Conservation (phyloP, 2,888 invertebrate genomes). For the Monopis laevigella region DNA sequence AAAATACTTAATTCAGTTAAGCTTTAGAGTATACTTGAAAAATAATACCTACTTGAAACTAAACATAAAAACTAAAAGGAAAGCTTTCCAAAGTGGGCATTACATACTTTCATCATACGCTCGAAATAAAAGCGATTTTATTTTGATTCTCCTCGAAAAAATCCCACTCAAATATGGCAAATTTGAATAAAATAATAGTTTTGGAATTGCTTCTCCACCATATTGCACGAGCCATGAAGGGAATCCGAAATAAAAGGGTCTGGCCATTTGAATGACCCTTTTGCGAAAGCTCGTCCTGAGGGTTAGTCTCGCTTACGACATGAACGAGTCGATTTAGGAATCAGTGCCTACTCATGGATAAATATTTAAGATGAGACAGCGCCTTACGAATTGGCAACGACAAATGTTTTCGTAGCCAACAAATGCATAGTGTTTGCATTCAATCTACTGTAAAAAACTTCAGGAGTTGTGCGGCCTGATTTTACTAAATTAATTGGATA, state of each 20-base stretch:
- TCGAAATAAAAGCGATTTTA: background rate
- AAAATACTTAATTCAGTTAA: too few species aligned
- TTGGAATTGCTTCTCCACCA: slow-evolving; percentile 19
- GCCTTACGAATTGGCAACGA: slow-evolving; percentile 1
- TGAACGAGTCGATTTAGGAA: slow-evolving; percentile 1
- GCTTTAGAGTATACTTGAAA: too few species aligned
- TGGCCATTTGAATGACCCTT: slow-evolving; percentile 31
- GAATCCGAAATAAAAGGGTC: slow-evolving; percentile 25
- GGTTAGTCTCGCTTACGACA: slow-evolving; percentile 2
- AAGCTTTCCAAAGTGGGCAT: too few species aligned
- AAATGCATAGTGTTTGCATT: slow-evolving; percentile 1
- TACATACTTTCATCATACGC: slow-evolving; percentile 2
- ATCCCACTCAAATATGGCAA: slow-evolving; percentile 23
- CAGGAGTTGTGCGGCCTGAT: too few species aligned
- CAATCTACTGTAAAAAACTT: background rate
- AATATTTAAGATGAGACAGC: slow-evolving; percentile 9
- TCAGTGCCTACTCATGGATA: slow-evolving; percentile 4
- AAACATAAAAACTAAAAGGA: too few species aligned
- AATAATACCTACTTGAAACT: too few species aligned
- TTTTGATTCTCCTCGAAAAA: background rate
- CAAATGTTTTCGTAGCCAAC: slow-evolving; percentile 6
- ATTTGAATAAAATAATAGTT: slow-evolving; percentile 48
- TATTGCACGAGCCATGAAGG: slow-evolving; percentile 17
- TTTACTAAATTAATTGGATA: too few species aligned
- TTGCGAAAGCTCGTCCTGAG: too few species aligned